Evolutionary conservation across 2,797 vertebrate genomes (phyloP).

Genomic region (Petrocephalus schoutedeni): DNA sequence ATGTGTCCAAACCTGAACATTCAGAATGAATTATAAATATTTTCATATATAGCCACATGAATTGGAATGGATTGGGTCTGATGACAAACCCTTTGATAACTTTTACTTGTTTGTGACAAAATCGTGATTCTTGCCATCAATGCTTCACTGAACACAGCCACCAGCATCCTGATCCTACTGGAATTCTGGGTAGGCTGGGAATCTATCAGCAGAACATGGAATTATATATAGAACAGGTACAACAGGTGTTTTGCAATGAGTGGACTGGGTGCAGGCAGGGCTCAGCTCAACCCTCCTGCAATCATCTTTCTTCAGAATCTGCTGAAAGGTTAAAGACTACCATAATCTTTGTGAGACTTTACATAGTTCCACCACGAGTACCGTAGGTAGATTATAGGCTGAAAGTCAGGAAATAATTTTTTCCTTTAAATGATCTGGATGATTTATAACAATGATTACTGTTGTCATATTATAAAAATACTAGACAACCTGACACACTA

Average conservation of each 20-base stretch:
- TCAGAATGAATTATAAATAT: neutral
- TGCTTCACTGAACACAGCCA: neutral
- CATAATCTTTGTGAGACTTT: neutral
- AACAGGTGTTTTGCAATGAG: conserved; percentile 37
- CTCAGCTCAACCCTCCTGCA: neutral
- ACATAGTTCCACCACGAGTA: neutral
- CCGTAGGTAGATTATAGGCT: neutral
- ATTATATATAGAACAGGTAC: conserved; percentile 49
- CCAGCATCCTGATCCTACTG: conserved; percentile 21
- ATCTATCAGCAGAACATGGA: conserved; percentile 34
- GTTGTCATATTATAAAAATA: neutral
- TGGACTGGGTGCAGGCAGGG: neutral
- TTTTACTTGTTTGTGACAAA: neutral
- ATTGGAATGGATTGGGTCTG: neutral
- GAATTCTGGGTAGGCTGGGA: conserved; percentile 33
- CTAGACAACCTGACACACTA: neutral
- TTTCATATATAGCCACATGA: neutral
- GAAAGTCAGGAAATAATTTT: neutral
- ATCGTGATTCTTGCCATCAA: neutral
- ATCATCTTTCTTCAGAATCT: neutral
- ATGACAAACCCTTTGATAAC: neutral
- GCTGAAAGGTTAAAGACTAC: neutral
- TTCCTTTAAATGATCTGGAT: neutral
- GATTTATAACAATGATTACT: neutral
- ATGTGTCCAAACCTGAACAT: neutral